Conservation (phyloP, 2,113 vertebrate species). For the Accipiter cooperii region DNA sequence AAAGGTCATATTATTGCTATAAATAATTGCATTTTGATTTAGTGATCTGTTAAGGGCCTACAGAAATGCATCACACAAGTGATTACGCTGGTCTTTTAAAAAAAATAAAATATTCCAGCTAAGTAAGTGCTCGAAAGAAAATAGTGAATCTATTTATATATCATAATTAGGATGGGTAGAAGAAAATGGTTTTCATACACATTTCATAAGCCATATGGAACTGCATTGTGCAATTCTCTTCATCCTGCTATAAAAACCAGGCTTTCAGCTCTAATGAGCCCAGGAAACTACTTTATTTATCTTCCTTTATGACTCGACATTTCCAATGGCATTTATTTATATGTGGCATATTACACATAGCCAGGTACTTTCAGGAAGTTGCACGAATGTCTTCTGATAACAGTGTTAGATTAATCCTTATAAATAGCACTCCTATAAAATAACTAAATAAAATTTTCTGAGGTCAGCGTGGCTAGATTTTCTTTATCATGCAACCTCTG, state of each 20-base stretch:
- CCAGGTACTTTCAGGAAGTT: background rate
- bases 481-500: background rate
- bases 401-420: background rate
- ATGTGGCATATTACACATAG: background rate
- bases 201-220: slow-evolving; percentile 26
- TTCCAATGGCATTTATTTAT: slow-evolving; percentile 5
- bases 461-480: background rate
- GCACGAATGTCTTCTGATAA: background rate
- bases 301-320: background rate
- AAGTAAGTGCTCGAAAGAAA: background rate
- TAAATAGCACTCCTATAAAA: background rate
- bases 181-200: slow-evolving; percentile 22
- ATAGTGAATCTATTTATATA: background rate
- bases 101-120: background rate
- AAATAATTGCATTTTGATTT: background rate
- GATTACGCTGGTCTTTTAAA: background rate
- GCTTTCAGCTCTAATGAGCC: slow-evolving; percentile 18
- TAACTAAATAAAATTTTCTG: background rate
- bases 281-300: slow-evolving; percentile 4
- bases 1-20: slow-evolving; percentile 19
- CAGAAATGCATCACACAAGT: background rate
- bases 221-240: background rate
- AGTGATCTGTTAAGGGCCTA: background rate
- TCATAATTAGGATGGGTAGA: background rate
- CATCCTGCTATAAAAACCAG: background rate